Evolutionary conservation across 2,113 vertebrate species (phyloP), one percentile per base, ranked within the genome.

Genomic region (Zingel zingel): DNA sequence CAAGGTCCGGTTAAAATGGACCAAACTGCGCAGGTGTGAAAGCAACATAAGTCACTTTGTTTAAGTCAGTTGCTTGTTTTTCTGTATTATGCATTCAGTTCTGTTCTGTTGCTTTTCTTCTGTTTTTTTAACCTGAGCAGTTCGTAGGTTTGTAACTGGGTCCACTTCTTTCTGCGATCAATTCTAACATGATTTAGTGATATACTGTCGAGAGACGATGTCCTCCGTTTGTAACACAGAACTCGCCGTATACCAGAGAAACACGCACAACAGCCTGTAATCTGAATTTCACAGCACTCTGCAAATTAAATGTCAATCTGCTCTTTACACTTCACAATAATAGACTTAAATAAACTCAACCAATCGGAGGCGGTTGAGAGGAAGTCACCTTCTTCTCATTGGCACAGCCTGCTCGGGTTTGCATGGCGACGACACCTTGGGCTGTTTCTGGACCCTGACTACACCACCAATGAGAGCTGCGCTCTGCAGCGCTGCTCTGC

Each of bases 341-440:
- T 0, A 5, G 67, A 70, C 21, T 81, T 84, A 84, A 62, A 18
- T 23, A 70, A 12, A 8, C 25, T 66, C n/a, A 30, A 74, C 90
- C 90, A 92, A 89, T 90, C 74, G 62, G 79, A 58, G 67, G 0
- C 12, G 0, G 25, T 2, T 6, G 1, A 3, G 36, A 51, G 66
- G 43, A 62, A 1, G 57, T 1, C 11, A 14, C 2, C 56, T 3
- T 64, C 75, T 1, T 19, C 76, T 83, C 39, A 91, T 91, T 91
- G 90, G 88, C 23, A 0, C 77, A 43, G 62, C 53, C 48, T 8
- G 48, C 50, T 0, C 5, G 33, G 56, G 81, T 85, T 86, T 86
- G 85, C 88, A 86, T 86, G 80, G 88, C 3, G 88, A 92, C 72
- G 88, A 92, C 72, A 80, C 76, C 56, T 85, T n/a, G 15, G 65